Evolutionary conservation across 2,113 vertebrate genomes (phyloP).

Genomic region (Chionodraco myersi): DNA sequence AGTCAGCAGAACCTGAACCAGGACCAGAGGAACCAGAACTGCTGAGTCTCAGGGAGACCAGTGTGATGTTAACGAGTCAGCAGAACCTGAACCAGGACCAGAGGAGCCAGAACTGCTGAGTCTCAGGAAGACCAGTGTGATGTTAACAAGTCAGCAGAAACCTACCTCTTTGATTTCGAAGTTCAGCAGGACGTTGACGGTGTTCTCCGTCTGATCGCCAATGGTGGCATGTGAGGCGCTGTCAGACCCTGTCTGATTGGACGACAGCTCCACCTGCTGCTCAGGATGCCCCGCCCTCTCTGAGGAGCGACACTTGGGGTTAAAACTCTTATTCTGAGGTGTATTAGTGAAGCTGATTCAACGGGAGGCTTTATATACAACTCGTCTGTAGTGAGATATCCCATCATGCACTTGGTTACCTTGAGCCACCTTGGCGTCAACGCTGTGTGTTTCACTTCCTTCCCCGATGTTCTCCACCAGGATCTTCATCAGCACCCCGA

Average conservation of each 20-base stretch:
- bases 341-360: too few relatives aligned
- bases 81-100: too few relatives aligned
- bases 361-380: too few relatives aligned
- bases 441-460: conserved; percentile 70
- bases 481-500: conserved; percentile 90
- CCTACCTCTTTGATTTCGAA: conserved; percentile 94
- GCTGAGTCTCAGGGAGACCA: too few relatives aligned
- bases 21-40: too few relatives aligned
- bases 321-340: too few relatives aligned
- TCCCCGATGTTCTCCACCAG: conserved; percentile 93
- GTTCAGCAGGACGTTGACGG: conserved; percentile 87
- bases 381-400: too few relatives aligned
- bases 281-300: conserved; percentile 57
- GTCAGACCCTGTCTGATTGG: conserved; percentile 31
- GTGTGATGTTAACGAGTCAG: too few relatives aligned
- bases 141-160: too few relatives aligned
- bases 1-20: too few relatives aligned
- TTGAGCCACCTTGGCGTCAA: conserved; percentile 65
- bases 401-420: conserved; percentile 53
- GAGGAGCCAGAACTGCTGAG: too few relatives aligned
- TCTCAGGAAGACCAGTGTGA: too few relatives aligned
- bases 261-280: conserved; percentile 47
- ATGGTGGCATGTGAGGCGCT: not conserved
- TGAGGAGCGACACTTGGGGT: conserved; percentile 29
- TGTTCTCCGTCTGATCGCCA: conserved; percentile 73